Evolutionary conservation across 53 echinoderm and acorn worm genomes (phyloP).

Genomic region (Patiria pectinifera): DNA sequence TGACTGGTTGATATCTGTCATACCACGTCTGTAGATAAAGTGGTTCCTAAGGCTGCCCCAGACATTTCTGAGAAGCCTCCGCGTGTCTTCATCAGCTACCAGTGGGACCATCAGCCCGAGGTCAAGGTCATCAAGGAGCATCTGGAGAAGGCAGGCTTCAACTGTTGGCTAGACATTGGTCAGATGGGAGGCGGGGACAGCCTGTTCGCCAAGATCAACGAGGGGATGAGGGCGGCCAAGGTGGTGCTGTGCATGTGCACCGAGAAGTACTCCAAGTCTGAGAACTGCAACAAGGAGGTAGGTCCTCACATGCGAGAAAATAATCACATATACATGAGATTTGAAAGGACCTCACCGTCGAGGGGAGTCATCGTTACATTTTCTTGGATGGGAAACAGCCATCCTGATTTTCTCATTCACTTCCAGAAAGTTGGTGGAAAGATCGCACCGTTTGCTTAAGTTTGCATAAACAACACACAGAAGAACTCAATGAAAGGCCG

Average conservation of each 20-base stretch:
- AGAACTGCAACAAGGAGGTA: conserved; percentile 98
- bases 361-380: too few relatives aligned
- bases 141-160: conserved; percentile 92
- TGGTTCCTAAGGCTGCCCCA: conserved; percentile 74
- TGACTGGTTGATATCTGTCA: too few relatives aligned
- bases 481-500: too few relatives aligned
- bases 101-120: conserved; percentile 95
- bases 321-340: neutral
- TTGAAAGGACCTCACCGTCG: neutral
- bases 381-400: too few relatives aligned
- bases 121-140: conserved; percentile 88
- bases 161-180: conserved; percentile 98
- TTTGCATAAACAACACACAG: too few relatives aligned
- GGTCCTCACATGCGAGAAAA: neutral
- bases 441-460: too few relatives aligned
- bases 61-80: conserved; percentile 73
- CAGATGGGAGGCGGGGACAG: conserved; percentile 99
- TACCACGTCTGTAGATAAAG: conserved; percentile 57
- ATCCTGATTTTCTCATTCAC: too few relatives aligned
- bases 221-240: conserved; percentile 94
- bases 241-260: conserved; percentile 95
- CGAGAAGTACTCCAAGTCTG: conserved; percentile 90
- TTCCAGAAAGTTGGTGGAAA: too few relatives aligned
- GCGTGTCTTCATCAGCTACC: conserved; percentile 91
- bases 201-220: conserved; percentile 87